Evolutionary conservation across 2,888 invertebrate species (phyloP).

Genomic region (Melanchra persicariae): DNA sequence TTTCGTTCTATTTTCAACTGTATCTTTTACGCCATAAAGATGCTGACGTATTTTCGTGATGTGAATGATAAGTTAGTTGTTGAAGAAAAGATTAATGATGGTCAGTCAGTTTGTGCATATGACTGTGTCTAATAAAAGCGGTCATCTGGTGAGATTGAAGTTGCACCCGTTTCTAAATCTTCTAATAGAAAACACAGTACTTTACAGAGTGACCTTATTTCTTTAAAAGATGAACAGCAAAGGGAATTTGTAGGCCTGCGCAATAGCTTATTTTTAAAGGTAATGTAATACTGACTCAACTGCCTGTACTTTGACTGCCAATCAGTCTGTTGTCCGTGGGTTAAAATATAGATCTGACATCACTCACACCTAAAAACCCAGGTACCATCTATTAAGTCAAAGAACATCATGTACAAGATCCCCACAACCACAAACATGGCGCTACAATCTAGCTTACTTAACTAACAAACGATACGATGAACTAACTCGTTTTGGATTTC

Average conservation of each 20-base stretch:
- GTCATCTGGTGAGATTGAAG: slow-evolving; percentile 49
- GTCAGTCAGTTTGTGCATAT: slow-evolving; percentile 47
- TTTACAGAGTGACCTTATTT: slow-evolving; percentile 15
- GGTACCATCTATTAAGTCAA: background rate
- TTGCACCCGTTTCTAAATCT: slow-evolving; percentile 24
- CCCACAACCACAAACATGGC: background rate
- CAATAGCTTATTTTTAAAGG: background rate
- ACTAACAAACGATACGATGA: background rate
- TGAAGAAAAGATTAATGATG: slow-evolving; percentile 51
- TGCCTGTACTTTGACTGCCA: background rate
- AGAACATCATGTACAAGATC: background rate
- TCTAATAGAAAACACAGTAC: background rate
- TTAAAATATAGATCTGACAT: background rate
- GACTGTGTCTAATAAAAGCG: slow-evolving; percentile 51
- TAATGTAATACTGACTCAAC: background rate
- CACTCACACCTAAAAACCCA: background rate
- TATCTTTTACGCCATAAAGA: slow-evolving; percentile 19
- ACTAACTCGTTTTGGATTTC: slow-evolving; percentile 50
- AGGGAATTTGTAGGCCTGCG: background rate
- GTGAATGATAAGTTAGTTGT: slow-evolving; percentile 18
- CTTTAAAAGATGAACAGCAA: background rate
- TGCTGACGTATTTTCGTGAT: slow-evolving; percentile 16
- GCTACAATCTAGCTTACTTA: background rate
- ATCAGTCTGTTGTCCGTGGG: background rate
- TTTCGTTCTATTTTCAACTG: slow-evolving; percentile 41